Percentiles rank a stretch among this genome's conserved stretches.
phyloP scores from a whole-genome alignment of 2,113 vertebrate species.

The Anarrhichthys ocellatus region DNA sequence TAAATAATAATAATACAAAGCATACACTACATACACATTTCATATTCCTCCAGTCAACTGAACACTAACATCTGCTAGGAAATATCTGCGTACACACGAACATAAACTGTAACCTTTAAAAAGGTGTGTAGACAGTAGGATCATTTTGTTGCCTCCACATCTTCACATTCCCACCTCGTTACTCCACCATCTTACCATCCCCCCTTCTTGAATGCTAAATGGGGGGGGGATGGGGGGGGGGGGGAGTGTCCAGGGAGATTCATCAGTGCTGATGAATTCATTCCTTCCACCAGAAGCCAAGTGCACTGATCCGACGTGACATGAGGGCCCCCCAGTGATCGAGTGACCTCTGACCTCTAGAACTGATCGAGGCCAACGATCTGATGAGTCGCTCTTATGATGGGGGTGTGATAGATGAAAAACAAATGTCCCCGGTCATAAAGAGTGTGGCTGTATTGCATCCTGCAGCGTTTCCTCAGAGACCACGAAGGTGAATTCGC shows the following conservation, averaged over 20 bases:
- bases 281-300: conserved; percentile 57
- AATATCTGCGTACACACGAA: neutral
- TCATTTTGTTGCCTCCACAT: neutral
- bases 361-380: conserved; percentile 63
- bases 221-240: conserved; percentile 2
- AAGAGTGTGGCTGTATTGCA: conserved; percentile 6
- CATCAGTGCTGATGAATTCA: conserved; percentile 52
- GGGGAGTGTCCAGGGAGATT: conserved; percentile 61
- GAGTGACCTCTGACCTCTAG: conserved; percentile 68
- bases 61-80: conserved; percentile 7
- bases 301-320: conserved; percentile 67
- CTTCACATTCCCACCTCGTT: conserved; percentile 22
- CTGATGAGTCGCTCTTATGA: conserved; percentile 66
- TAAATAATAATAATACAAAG: conserved; percentile 6
- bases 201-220: conserved; percentile 51
- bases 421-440: conserved; percentile 20
- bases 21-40: neutral
- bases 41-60: conserved; percentile 27
- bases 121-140: neutral
- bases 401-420: conserved; percentile 2
- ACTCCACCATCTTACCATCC: conserved; percentile 32
- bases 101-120: neutral
- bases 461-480: conserved; percentile 36
- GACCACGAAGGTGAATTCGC: conserved; percentile 35
- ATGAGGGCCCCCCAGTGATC: conserved; percentile 49